Evolutionary conservation across 1,140 invertebrate genomes (phyloP).

Genomic region (Drosophila varians): DNA sequence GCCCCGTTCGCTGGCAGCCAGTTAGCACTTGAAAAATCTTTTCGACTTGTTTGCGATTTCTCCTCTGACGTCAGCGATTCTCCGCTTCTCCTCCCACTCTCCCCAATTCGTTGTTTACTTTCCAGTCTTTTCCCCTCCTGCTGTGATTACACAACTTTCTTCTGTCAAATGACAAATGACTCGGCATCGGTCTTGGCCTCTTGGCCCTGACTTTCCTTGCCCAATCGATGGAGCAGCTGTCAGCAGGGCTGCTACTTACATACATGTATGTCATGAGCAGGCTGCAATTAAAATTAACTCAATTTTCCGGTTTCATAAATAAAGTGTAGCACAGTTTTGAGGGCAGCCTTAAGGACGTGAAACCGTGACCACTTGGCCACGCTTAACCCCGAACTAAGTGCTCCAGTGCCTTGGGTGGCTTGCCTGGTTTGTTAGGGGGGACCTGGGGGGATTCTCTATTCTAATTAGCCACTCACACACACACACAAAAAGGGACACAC

Average conservation of each 20-base stretch:
- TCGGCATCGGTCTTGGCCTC: conserved; percentile 4
- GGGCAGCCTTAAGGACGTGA: conserved; percentile 17
- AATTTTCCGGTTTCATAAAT: conserved; percentile 1
- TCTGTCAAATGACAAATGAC: conserved; percentile 42
- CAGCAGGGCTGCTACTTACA: too few species aligned
- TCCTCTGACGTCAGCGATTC: conserved; percentile 34
- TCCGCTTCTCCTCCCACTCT: too few species aligned
- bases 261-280: conserved; percentile 36
- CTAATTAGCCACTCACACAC: conserved; percentile 35
- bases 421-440: conserved; percentile 11
- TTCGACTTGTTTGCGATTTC: conserved; percentile 4
- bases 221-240: too few species aligned
- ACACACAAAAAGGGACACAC: neutral
- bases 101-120: too few species aligned
- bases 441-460: conserved; percentile 10
- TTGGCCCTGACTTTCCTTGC: too few species aligned
- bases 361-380: conserved; percentile 35
- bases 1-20: conserved; percentile 15
- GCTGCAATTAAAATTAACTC: conserved; percentile 38
- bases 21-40: conserved; percentile 29
- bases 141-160: conserved; percentile 41
- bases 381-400: conserved; percentile 43
- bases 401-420: conserved; percentile 8
- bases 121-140: neutral
- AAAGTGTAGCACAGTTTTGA: conserved; percentile 29